Base-by-base conservation (phyloP, 2,797 vertebrate species). In the Darevskia nairensis region DNA sequence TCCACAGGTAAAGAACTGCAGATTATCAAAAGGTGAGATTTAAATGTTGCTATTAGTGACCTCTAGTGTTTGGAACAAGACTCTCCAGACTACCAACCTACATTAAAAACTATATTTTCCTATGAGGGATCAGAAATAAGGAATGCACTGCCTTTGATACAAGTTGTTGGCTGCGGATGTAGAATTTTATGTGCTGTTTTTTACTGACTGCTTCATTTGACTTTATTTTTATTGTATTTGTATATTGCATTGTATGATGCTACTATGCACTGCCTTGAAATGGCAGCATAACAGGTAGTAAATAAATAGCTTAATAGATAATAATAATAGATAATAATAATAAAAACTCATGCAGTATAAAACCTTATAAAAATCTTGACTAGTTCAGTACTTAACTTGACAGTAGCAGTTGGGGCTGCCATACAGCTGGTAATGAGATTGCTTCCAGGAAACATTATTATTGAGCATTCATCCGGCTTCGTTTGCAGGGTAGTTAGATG, bases 41-140 rank as follows among this genome's bases (percentile, higher is more conserved):
- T 39, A 8, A 0, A 87, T 61, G 0, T 35, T 83, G 81, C 41
- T 85, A 71, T 61, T 27, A 66, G 69, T 89, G 92, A 84, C 66
- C 79, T 90, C 91, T 85, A 80, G 86, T 86, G 85, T 86, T 41
- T 85, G 80, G 77, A 41, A 68, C 1, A 0, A 50, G 44, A 68
- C 72, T 1, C 0, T 8, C 6, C 35, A 68, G 75, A 32, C 29
- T 25, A 50, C 10, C 29, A 46, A 27, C 17, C 32, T 27, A 68
- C 21, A 13, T 6, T 21, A 27, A 71, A 32, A 13, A 35, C 7
- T 17, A 6, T 61, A 6, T 64, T 64, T 64, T 23, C 61, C 61
- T 23, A 64, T 55, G 13, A 13, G 61, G 21, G 61, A 23, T 64
- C 61, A 23, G 61, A 64, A 64, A 64, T 64, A 64, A 64, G 61